Percentiles rank a stretch among this genome's conserved stretches.
phyloP scores from a whole-genome alignment of 2,113 vertebrate species.

The Pogonocichla stellata region DNA sequence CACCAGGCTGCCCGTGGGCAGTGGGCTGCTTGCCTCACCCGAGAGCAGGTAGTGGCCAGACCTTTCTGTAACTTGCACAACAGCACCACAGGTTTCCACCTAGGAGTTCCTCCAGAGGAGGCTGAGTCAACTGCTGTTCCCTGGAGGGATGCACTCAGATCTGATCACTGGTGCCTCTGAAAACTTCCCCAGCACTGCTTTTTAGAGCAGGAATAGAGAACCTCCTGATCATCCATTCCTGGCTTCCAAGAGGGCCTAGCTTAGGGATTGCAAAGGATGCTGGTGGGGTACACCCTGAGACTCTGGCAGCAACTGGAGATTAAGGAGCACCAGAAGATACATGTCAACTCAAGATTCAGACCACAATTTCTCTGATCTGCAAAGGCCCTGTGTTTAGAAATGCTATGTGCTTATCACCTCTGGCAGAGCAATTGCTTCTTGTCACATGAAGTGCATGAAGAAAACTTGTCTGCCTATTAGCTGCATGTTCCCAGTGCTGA shows the following conservation, averaged over 20 bases:
- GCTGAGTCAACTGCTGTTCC: background rate
- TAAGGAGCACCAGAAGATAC: background rate
- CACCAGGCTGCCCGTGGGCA: background rate
- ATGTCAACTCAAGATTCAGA: background rate
- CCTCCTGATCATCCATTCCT: background rate
- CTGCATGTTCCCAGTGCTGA: background rate
- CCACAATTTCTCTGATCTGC: background rate
- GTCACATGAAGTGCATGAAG: background rate
- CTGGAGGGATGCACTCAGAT: background rate
- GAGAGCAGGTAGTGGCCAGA: background rate
- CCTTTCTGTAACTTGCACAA: background rate
- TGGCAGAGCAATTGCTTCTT: background rate
- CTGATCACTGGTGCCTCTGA: background rate
- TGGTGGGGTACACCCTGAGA: background rate
- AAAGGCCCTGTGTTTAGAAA: background rate
- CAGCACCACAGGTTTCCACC: background rate
- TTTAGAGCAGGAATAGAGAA: background rate
- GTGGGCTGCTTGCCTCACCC: background rate
- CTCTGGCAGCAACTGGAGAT: background rate
- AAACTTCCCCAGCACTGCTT: background rate
- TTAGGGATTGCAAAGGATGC: background rate
- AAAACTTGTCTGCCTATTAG: background rate
- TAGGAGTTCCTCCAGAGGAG: background rate
- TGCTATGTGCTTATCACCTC: rapidly evolving
- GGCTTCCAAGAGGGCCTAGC: background rate